These are phyloP conservation scores for Hippocampus abdominalis DNA, from an alignment of 2,113 vertebrate genomes.

Conservation along the genomic window DNA sequence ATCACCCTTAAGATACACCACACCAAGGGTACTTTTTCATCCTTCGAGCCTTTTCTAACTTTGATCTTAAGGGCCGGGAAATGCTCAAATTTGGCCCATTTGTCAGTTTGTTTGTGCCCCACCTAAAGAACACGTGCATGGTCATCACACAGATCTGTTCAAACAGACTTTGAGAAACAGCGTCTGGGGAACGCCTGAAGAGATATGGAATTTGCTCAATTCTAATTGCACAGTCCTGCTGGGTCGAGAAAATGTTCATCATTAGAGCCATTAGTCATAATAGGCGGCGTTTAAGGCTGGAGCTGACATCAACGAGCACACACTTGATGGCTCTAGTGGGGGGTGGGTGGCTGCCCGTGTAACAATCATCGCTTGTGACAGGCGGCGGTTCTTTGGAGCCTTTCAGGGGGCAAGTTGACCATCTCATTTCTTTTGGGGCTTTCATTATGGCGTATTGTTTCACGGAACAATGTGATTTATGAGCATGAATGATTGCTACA, in stretches of 20 bases:
- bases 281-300: slow-evolving; percentile 78
- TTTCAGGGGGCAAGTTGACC: neutral
- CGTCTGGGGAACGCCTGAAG: slow-evolving; percentile 67
- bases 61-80: too few relatives aligned
- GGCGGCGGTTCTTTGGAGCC: slow-evolving; percentile 1
- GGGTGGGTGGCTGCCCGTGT: neutral
- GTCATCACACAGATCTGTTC: neutral
- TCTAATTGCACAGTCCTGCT: slow-evolving; percentile 82
- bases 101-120: too few relatives aligned
- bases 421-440: slow-evolving; percentile 17
- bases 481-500: slow-evolving; percentile 33
- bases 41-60: too few relatives aligned
- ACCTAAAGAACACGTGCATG: neutral
- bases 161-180: slow-evolving; percentile 17
- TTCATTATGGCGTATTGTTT: slow-evolving; percentile 32
- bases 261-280: slow-evolving; percentile 84
- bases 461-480: slow-evolving; percentile 43
- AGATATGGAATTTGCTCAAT: slow-evolving; percentile 79
- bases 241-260: slow-evolving; percentile 78
- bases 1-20: neutral
- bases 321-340: slow-evolving; percentile 2
- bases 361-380: slow-evolving; percentile 7
- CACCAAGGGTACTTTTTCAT: neutral
- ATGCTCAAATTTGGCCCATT: too few relatives aligned
- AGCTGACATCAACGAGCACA: slow-evolving; percentile 31